Evolutionary conservation across 1,140 invertebrate species (phyloP), one percentile per base, ranked within the genome.

Genomic region (Lerema accius): DNA sequence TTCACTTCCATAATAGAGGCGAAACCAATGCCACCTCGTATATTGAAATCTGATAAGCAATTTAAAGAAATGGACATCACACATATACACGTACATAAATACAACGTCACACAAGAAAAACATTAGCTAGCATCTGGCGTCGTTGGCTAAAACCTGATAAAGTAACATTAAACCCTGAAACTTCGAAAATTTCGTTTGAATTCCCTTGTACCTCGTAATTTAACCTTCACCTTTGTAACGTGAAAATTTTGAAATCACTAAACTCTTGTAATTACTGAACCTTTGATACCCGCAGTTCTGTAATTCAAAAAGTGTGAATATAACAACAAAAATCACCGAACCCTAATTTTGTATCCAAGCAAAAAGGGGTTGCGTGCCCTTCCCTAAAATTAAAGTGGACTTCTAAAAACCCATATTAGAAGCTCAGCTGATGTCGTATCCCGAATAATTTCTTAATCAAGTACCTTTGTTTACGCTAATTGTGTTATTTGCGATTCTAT

Each of bases 381-480:
- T 19, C 56, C 63, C 61, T 16, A 42, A 67, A 66, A 59, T 73
- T 67, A 69, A 58, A 51, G 63, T 26, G 40, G 40, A 56, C 63
- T 51, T 49, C 61, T 63, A 65, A 46, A 50, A 68, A 67, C 63
- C 68, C 67, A 68, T 64, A 67, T 76, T 71, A 73, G 63, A 39
- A 73, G 61, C 67, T 68, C 67, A 70, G 19, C 28, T 32, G 67
- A 71, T 65, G 63, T 67, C 61, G 50, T 14, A 65, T 48, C 68
- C 69, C 64, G 68, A 73, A 84, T 86, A 86, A 84, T 86, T 83
- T 83, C 81, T 84, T 84, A 84, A 86, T 84, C 82, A 84, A 76
- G 68, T 69, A 77, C 73, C 82, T 84, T 83, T 86, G 78, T 86
- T 81, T 76, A 67, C 66, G 67, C 69, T 86, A 84, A 86, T 84